A percentile compares a stretch with the other conserved stretches of the same genome.
Conservation (phyloP, 2,888 invertebrate species). For the Hanleya hanleyi region DNA sequence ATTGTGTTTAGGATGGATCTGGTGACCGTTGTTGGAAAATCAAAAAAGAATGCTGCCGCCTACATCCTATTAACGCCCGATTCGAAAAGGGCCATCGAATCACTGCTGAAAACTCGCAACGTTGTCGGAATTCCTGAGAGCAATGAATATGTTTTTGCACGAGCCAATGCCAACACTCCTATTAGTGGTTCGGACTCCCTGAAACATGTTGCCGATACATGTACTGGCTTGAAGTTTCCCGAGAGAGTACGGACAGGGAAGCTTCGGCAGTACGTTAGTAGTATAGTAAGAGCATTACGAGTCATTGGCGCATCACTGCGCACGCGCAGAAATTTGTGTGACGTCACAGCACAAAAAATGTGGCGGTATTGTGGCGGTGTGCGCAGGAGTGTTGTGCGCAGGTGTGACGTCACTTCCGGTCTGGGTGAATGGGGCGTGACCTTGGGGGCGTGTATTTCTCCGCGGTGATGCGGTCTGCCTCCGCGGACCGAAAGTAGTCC, state of each 20-base stretch:
- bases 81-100: background rate
- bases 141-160: background rate
- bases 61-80: conserved; percentile 14
- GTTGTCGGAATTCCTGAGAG: background rate
- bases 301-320: too few relatives aligned
- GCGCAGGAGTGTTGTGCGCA: too few relatives aligned
- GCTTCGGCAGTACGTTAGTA: background rate
- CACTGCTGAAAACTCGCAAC: background rate
- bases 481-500: too few relatives aligned
- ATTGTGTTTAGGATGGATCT: conserved; percentile 24
- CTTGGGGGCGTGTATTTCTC: too few relatives aligned
- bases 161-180: background rate
- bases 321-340: too few relatives aligned
- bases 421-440: too few relatives aligned
- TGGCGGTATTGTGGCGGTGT: too few relatives aligned
- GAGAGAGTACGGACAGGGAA: background rate
- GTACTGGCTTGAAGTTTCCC: background rate
- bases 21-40: conserved; percentile 17
- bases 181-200: background rate
- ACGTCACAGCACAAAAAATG: too few relatives aligned
- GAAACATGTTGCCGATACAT: background rate
- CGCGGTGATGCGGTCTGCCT: too few relatives aligned
- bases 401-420: too few relatives aligned
- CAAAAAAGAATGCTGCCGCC: conserved; percentile 17
- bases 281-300: too few relatives aligned